Conservation (phyloP, 2,888 invertebrate genomes). For the Netelia inedita region DNA sequence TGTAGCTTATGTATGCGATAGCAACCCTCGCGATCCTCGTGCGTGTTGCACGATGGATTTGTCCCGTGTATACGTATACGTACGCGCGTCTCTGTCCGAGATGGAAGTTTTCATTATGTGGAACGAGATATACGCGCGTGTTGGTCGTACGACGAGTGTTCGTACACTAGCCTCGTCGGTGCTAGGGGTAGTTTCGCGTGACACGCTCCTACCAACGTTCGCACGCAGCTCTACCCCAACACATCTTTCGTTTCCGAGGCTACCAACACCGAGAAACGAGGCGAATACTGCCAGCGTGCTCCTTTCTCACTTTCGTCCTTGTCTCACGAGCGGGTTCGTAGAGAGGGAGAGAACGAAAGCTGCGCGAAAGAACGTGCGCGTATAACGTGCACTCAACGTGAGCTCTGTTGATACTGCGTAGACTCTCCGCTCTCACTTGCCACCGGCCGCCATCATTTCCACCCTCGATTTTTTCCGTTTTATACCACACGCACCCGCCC, state of each 20-base stretch:
- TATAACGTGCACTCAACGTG: constrained; percentile 22
- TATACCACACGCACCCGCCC: too few species aligned
- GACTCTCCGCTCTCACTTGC: constrained; percentile 45
- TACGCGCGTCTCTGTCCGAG: constrained; percentile 45
- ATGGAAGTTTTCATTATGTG: constrained; percentile 39
- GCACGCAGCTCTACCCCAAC: constrained; percentile 13
- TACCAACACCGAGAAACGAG: constrained; percentile 17
- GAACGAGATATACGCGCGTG: constrained; percentile 19
- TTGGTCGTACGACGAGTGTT: constrained; percentile 11
- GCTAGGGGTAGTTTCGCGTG: not conserved
- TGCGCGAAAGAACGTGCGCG: constrained; percentile 69
- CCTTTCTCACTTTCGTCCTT: constrained; percentile 49
- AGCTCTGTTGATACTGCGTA: constrained; percentile 39
- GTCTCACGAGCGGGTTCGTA: constrained; percentile 31
- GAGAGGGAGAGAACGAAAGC: constrained; percentile 13
- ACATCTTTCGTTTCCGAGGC: constrained; percentile 5
- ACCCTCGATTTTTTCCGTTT: constrained; percentile 53
- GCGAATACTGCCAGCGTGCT: constrained; percentile 3
- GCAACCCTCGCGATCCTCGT: constrained; percentile 56
- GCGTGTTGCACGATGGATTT: constrained; percentile 26
- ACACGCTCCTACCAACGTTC: not conserved
- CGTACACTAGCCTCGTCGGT: not conserved
- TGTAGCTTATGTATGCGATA: constrained; percentile 39
- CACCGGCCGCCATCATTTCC: constrained; percentile 70
- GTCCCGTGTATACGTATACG: constrained; percentile 27